A percentile compares a stretch with the other conserved stretches of the same genome.
These are phyloP conservation scores for Gymnoscelis rufifasciata DNA, from an alignment of 2,888 invertebrate species.

Conservation along the genomic window DNA sequence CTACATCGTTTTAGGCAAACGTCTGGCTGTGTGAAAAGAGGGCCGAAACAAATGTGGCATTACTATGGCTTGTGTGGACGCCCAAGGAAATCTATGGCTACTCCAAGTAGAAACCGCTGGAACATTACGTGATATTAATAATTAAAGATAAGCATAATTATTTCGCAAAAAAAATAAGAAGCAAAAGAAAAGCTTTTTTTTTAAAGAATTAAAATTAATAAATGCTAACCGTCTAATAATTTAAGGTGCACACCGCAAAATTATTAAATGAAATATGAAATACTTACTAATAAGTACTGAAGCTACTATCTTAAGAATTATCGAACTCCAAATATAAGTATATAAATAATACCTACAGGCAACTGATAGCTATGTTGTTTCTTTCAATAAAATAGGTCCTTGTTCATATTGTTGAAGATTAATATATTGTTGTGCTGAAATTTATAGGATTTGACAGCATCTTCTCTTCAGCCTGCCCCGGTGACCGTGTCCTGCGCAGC, in stretches of 20 bases:
- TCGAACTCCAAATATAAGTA: too few relatives aligned
- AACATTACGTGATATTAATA: not conserved
- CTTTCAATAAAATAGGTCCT: too few relatives aligned
- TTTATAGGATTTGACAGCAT: slow-evolving; percentile 37
- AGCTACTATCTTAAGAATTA: too few relatives aligned
- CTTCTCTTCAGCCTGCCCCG: slow-evolving; percentile 45
- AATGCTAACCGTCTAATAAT: not conserved
- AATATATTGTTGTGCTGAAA: too few relatives aligned
- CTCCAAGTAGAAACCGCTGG: not conserved
- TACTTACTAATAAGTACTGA: too few relatives aligned
- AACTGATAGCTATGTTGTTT: too few relatives aligned
- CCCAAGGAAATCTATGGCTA: not conserved
- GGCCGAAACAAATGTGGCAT: not conserved
- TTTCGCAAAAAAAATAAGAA: too few relatives aligned
- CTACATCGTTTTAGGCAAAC: slow-evolving; percentile 1
- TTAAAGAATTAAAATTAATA: not conserved
- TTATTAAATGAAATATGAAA: not conserved
- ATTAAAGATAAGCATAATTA: too few relatives aligned
- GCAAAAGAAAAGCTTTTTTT: too few relatives aligned
- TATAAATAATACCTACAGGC: too few relatives aligned
- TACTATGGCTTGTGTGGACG: not conserved
- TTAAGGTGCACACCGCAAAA: not conserved
- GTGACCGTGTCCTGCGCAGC: slow-evolving; percentile 63
- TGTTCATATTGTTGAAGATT: too few relatives aligned
- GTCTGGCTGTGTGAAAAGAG: slow-evolving; percentile 5